Base-by-base conservation (phyloP, 2,888 invertebrate species). In the Melanophora roralis region DNA sequence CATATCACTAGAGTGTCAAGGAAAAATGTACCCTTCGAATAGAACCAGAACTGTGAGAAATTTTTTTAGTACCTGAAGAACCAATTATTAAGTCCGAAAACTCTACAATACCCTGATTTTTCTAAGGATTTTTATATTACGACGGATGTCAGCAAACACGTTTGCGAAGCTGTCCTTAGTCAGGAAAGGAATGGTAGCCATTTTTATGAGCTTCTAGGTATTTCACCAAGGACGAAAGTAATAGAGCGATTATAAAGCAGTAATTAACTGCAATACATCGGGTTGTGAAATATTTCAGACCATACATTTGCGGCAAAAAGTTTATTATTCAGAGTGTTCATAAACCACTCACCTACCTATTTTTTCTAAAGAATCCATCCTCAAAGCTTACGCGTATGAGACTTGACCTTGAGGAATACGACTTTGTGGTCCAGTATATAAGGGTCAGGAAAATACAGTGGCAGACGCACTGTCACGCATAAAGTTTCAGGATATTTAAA, bases 171-270 rank as follows among this genome's bases (percentile, higher is more conserved):
- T 19, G 34, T 47, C 45, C 19, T 62, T 19, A 34, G 19, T 4
- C 60, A 60, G 7, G 27, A 62, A 12, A 45, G 16, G 19, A 21
- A 47, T 32, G 62, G 32, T 55, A 68, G 45, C 81, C 77, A 16
- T 40, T 82, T 6, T 43, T 77, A 45, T 81, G 79, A 62, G 75
- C 81, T 19, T 80, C 78, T 40, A 69, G 69, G 75, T 53, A 68
- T 14, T 81, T 83, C 16, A 83, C 81, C 27, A 83, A 81, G 45
- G 51, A 81, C 83, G 60, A 83, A 51, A n/a, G 82, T 53, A 62
- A 82, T 21, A 67, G 84, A 60, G 83, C 83, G 0, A 71, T 77
- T 14, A 23, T 38, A 57, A 21, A 38, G 14, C 38, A 57, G 19
- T n/a, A 57, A 57, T 40, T 21, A 7, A 45, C 16, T 8, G 19